Percentiles rank a stretch among this genome's conserved stretches.
Conservation (phyloP, 2,113 vertebrate genomes). For the Alligator mississippiensis region DNA sequence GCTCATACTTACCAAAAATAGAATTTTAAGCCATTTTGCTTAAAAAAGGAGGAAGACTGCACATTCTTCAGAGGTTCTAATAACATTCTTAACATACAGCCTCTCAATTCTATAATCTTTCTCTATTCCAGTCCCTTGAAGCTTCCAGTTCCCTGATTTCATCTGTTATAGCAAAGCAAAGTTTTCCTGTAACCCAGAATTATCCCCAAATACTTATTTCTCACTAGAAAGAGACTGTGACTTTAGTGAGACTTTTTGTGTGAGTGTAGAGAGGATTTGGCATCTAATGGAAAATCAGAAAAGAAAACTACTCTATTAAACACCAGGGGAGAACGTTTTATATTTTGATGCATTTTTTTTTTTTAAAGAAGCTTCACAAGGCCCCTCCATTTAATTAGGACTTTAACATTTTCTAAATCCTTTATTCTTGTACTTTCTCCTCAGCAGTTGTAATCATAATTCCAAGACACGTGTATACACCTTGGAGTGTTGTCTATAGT, state of each 20-base stretch:
- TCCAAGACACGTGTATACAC: constrained; percentile 14
- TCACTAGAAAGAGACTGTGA: neutral
- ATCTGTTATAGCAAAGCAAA: neutral
- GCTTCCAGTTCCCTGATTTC: neutral
- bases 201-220: neutral
- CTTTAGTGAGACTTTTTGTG: neutral
- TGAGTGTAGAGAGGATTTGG: neutral
- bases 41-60: neutral
- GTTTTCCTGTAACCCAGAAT: neutral
- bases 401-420: neutral
- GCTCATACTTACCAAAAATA: neutral
- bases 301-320: neutral
- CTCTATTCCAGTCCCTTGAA: neutral
- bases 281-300: neutral
- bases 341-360: neutral
- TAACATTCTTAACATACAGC: no score
- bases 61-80: neutral
- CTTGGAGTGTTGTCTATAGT: neutral
- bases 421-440: neutral
- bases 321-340: neutral
- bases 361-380: neutral
- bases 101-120: neutral
- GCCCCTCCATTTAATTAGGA: neutral
- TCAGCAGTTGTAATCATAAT: neutral
- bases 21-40: neutral